Conservation (phyloP, 2,888 invertebrate genomes). For the Calameuta pallipes region DNA sequence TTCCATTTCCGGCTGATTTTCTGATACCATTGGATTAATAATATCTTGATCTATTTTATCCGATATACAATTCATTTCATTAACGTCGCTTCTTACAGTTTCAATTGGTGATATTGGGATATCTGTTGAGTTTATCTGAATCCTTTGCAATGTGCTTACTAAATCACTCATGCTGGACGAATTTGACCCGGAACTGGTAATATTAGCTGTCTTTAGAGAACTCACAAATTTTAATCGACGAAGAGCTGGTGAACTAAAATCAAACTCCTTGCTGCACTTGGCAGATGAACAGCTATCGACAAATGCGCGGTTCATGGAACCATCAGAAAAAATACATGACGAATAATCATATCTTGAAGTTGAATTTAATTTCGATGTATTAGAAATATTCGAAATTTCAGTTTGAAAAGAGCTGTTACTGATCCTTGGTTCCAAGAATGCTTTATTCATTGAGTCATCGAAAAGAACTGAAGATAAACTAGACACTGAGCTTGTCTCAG, state of each 20-base stretch:
- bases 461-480: conserved; percentile 27
- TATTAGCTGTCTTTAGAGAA: background rate
- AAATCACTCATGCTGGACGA: conserved; percentile 37
- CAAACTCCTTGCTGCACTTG: conserved; percentile 7
- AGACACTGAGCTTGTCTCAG: background rate
- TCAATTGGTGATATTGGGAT: conserved; percentile 10
- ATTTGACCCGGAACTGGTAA: conserved; percentile 13
- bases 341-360: conserved; percentile 30
- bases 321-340: conserved; percentile 35
- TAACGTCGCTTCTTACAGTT: background rate
- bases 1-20: conserved; percentile 13
- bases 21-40: background rate
- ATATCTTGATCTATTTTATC: background rate
- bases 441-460: conserved; percentile 45
- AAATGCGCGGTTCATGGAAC: conserved; percentile 49
- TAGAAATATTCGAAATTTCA: conserved; percentile 48
- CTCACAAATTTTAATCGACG: conserved; percentile 7
- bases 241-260: background rate
- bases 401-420: conserved; percentile 41
- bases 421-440: conserved; percentile 32
- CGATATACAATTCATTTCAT: background rate
- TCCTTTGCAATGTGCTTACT: conserved; percentile 35
- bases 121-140: conserved; percentile 33
- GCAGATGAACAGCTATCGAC: conserved; percentile 32
- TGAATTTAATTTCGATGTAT: conserved; percentile 40